These are phyloP conservation scores for Onthophagus sagittarius DNA, from an alignment of 2,888 invertebrate genomes.

Conservation along the genomic window DNA sequence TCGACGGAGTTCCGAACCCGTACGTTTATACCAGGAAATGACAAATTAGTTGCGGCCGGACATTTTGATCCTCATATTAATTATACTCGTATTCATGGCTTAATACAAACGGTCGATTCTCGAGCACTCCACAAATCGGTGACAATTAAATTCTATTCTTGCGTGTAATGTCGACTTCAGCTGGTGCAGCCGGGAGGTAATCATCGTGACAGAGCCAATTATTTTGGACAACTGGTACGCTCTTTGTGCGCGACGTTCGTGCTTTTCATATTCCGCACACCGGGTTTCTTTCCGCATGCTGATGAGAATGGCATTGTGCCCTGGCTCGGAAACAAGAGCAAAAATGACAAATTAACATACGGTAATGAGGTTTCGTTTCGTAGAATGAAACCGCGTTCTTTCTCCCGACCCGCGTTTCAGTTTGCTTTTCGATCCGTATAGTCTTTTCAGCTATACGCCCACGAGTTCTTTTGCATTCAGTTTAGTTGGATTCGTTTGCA, in stretches of 20 bases:
- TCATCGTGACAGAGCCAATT: constrained; percentile 18
- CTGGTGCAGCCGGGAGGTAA: constrained; percentile 15
- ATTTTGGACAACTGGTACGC: constrained; percentile 12
- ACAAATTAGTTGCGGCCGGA: constrained; percentile 34
- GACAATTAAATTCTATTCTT: constrained; percentile 23
- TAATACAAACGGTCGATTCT: constrained; percentile 22
- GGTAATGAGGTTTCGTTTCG: neutral
- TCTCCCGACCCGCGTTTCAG: neutral
- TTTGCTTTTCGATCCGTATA: neutral
- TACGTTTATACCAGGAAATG: constrained; percentile 16
- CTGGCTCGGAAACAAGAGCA: neutral
- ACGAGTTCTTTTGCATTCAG: neutral
- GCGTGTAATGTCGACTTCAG: constrained; percentile 17
- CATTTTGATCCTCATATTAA: constrained; percentile 35
- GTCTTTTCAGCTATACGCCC: neutral
- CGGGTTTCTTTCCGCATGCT: constrained; percentile 4
- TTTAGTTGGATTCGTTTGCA: neutral
- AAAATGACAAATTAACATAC: constrained; percentile 12
- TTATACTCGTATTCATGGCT: constrained; percentile 34
- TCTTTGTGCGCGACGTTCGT: neutral
- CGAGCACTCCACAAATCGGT: constrained; percentile 29
- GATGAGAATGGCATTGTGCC: constrained; percentile 4
- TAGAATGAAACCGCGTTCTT: constrained; percentile 1
- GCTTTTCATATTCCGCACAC: constrained; percentile 4
- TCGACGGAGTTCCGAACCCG: neutral